Evolutionary conservation across 2,113 vertebrate genomes (phyloP).

Genomic region (Phyllostomus discolor): DNA sequence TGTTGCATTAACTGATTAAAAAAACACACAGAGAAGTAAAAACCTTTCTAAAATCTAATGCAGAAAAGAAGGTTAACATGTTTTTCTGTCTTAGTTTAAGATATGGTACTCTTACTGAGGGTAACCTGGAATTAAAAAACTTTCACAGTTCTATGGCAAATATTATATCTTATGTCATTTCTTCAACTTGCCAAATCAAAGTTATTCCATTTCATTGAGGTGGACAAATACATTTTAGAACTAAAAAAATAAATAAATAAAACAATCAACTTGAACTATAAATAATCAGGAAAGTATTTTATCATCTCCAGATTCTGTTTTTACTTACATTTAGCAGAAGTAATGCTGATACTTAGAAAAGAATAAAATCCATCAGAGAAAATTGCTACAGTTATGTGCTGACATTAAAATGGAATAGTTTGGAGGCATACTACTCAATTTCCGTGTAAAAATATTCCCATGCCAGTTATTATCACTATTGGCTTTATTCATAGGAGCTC

Average conservation of each 20-base stretch:
- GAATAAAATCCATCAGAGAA: slow-evolving; percentile 19
- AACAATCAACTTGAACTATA: neutral
- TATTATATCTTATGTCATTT: neutral
- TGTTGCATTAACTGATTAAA: neutral
- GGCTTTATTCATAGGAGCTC: neutral
- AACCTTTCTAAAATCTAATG: neutral
- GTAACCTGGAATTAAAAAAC: neutral
- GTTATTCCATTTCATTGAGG: neutral
- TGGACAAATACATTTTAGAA: neutral
- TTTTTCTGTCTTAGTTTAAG: neutral
- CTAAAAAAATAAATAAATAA: neutral
- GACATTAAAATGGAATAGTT: neutral
- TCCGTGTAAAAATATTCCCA: neutral
- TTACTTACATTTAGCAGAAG: neutral
- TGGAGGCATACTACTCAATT: neutral
- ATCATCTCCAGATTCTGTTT: neutral
- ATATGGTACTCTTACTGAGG: neutral
- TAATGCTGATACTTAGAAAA: neutral
- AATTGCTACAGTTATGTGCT: neutral
- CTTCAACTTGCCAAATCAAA: neutral
- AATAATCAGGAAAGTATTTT: neutral
- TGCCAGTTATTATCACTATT: neutral
- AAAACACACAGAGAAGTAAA: neutral
- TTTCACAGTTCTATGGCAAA: neutral
- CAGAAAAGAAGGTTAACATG: neutral